Percentiles rank a stretch among this genome's conserved stretches.
Conservation (phyloP, 1,140 invertebrate species). For the Bicyclus anynana region DNA sequence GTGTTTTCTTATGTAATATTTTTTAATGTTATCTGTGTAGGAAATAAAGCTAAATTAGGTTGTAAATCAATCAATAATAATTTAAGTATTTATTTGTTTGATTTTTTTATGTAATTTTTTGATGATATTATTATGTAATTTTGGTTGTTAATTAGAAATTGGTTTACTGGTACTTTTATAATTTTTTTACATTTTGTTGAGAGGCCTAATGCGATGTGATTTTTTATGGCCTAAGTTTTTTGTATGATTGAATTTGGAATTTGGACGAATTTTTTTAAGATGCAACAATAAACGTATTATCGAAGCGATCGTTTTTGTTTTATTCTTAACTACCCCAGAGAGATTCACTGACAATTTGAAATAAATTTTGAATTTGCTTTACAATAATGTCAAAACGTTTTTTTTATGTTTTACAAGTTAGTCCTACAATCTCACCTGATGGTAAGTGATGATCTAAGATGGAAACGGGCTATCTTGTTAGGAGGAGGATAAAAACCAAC, state of each 20-base stretch:
- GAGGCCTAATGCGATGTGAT: slow-evolving; percentile 50
- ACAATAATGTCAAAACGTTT: too few relatives aligned
- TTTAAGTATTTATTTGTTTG: slow-evolving; percentile 26
- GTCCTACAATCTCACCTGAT: too few relatives aligned
- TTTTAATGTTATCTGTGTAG: slow-evolving; percentile 32
- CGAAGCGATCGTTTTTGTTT: slow-evolving; percentile 26
- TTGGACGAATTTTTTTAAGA: slow-evolving; percentile 51
- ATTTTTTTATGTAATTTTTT: slow-evolving; percentile 15
- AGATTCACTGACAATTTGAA: not conserved
- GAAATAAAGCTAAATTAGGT: not conserved
- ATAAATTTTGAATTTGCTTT: too few relatives aligned
- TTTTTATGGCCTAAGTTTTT: slow-evolving; percentile 45
- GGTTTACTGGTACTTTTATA: slow-evolving; percentile 1
- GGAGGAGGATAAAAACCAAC: too few relatives aligned
- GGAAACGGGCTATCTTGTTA: too few relatives aligned
- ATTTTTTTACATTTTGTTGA: slow-evolving; percentile 14
- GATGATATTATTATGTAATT: not conserved
- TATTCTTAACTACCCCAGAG: slow-evolving; percentile 1
- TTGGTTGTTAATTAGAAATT: slow-evolving; percentile 7
- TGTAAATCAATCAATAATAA: slow-evolving; percentile 1
- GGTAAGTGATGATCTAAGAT: too few relatives aligned
- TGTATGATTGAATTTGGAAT: slow-evolving; percentile 26
- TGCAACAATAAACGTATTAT: slow-evolving; percentile 63
- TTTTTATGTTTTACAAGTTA: too few relatives aligned
- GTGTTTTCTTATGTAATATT: slow-evolving; percentile 2